These are phyloP conservation scores for Donacobius atricapilla DNA, from an alignment of 2,113 vertebrate genomes.

Conservation along the genomic window DNA sequence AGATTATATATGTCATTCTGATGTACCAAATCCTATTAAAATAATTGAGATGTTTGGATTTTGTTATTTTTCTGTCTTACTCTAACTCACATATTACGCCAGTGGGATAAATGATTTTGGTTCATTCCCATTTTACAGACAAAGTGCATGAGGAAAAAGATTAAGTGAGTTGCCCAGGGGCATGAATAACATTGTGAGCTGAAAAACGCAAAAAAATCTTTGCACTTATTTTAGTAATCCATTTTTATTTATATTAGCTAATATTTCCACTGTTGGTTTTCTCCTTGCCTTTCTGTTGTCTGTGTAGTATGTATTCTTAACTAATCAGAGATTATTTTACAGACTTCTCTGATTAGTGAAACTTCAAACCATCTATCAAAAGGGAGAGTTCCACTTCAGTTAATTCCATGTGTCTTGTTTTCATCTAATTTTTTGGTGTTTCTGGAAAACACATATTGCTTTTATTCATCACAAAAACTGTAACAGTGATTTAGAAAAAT, in stretches of 20 bases:
- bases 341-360: neutral
- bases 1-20: constrained; percentile 62
- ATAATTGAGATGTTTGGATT: constrained; percentile 66
- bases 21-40: constrained; percentile 71
- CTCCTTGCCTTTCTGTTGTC: neutral
- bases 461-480: neutral
- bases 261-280: neutral
- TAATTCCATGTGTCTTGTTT: neutral
- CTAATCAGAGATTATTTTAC: neutral
- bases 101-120: constrained; percentile 38
- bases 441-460: neutral
- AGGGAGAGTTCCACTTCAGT: neutral
- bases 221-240: neutral
- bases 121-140: constrained; percentile 30
- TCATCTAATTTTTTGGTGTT: constrained; percentile 24
- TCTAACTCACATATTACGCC: constrained; percentile 43
- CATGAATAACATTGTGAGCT: constrained; percentile 27
- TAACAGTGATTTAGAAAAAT: constrained; percentile 4
- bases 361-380: neutral
- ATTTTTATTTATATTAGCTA: constrained; percentile 13
- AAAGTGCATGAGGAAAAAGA: neutral
- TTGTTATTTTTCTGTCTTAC: constrained; percentile 61
- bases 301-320: neutral
- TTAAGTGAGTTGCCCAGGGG: constrained; percentile 38
- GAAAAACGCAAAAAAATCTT: neutral